Base-by-base conservation (phyloP, 1,140 invertebrate species). In the Ceratosolen solmsi region DNA sequence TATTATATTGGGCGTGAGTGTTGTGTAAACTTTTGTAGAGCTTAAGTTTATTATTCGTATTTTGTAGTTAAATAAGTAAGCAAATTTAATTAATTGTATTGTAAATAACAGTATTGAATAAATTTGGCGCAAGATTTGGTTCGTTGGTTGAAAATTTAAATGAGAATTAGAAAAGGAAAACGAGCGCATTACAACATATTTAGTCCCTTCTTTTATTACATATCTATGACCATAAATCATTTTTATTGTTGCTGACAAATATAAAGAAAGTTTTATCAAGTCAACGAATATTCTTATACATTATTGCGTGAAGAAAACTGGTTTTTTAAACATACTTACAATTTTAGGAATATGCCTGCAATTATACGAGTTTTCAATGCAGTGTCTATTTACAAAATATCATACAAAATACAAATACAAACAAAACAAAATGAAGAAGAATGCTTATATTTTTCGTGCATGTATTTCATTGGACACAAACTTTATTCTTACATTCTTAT, bases 51-150 rank as follows among this genome's bases (percentile, higher is more conserved):
- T 33, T 20, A 27, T 65, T 65, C 13, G 27, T 56, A 41, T 71
- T 71, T 36, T 71, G 1, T 54, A 41, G 20, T 41, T 22, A 33
- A 56, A 41, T 38, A 60, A 54, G 20, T 13, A 71, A 46, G 13
- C 22, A 25, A 2, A 70, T 41, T 0, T 9, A n/a, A 27, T 9
- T 8, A 27, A 38, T n/a, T 4, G 56, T 8, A 56, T 9, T 68
- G 15, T 27, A 68, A 68, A 51, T 25, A 60, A 68, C 63, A 78
- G 41, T 78, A 70, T 71, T 78, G 22, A 70, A 68, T 68, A 17
- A 27, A 70, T 54, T 36, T 70, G 63, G 76, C 13, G 11, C 54
- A 36, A 70, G 46, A 51, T 54, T 22, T 49, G n/a, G 17, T 76
- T 25, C 7, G 15, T 8, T 77, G 20, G 15, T 20, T 49, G 22